These are phyloP conservation scores for Dichetophora obliterata DNA, from an alignment of 2,888 invertebrate species.

Conservation along the genomic window DNA sequence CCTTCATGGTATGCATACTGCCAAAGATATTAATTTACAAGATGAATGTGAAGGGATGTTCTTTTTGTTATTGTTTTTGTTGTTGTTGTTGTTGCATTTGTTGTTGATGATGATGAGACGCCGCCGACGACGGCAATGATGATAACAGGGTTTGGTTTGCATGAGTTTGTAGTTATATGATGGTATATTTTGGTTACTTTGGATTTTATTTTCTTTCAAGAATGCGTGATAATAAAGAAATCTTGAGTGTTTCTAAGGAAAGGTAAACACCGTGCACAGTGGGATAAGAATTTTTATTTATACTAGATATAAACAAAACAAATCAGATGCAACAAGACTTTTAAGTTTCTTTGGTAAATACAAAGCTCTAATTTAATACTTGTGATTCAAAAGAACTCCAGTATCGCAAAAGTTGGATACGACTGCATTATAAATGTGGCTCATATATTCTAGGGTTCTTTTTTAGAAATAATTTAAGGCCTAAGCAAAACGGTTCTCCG, in stretches of 20 bases:
- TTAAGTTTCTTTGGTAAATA: too few species aligned
- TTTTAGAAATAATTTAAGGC: too few species aligned
- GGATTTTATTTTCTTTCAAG: background rate
- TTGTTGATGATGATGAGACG: background rate
- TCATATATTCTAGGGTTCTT: too few species aligned
- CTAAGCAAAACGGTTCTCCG: too few species aligned
- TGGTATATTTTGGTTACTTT: background rate
- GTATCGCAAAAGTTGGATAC: too few species aligned
- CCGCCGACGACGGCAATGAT: background rate
- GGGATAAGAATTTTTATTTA: background rate
- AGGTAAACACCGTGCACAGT: slow-evolving; percentile 3
- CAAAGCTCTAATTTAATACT: too few species aligned
- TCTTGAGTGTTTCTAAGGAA: background rate
- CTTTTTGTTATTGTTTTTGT: background rate
- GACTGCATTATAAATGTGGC: too few species aligned
- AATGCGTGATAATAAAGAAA: background rate
- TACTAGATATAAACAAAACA: too few species aligned
- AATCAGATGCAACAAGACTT: too few species aligned
- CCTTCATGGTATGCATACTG: slow-evolving; percentile 34
- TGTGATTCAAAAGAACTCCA: too few species aligned
- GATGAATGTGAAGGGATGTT: slow-evolving; percentile 16
- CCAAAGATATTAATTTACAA: slow-evolving; percentile 39
- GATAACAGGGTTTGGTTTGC: slow-evolving; percentile 16
- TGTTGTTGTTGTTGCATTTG: background rate
- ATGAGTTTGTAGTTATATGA: background rate